These are phyloP conservation scores for Apis florea DNA, from an alignment of 1,140 invertebrate genomes.

Conservation along the genomic window DNA sequence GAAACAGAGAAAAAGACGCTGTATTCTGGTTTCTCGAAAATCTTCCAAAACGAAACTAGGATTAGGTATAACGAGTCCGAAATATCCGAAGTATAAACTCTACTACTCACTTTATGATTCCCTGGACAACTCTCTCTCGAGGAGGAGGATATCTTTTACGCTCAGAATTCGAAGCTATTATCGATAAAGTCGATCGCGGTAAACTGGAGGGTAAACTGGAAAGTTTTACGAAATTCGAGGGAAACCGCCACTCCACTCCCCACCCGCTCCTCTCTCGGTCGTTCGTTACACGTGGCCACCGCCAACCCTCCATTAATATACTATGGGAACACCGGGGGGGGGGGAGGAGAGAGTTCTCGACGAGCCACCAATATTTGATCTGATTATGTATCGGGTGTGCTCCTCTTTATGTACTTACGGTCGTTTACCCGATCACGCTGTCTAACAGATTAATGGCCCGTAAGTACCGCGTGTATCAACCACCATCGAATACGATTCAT, in stretches of 20 bases:
- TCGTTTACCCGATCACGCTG: neutral
- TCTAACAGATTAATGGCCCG: slow-evolving; percentile 16
- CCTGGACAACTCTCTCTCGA: neutral
- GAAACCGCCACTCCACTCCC: neutral
- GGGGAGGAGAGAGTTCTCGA: too few species aligned
- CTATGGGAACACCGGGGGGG: neutral
- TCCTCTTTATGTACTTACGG: slow-evolving; percentile 8
- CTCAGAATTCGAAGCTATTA: neutral
- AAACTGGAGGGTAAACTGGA: neutral
- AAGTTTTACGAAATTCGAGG: neutral
- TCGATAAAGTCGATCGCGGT: slow-evolving; percentile 15
- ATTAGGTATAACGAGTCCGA: too few species aligned
- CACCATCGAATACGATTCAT: neutral
- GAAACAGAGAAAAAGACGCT: too few species aligned
- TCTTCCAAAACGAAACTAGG: too few species aligned
- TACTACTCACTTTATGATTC: neutral
- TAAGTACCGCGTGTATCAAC: neutral
- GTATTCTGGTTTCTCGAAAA: too few species aligned
- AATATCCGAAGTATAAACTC: neutral
- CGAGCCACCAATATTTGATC: slow-evolving; percentile 22
- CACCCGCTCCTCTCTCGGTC: too few species aligned
- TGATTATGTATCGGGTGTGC: slow-evolving; percentile 2
- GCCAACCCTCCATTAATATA: slow-evolving; percentile 3
- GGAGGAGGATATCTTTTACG: neutral
- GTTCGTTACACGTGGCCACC: neutral